Conservation (phyloP, 2,888 invertebrate genomes). For the Machimus atricapillus region DNA sequence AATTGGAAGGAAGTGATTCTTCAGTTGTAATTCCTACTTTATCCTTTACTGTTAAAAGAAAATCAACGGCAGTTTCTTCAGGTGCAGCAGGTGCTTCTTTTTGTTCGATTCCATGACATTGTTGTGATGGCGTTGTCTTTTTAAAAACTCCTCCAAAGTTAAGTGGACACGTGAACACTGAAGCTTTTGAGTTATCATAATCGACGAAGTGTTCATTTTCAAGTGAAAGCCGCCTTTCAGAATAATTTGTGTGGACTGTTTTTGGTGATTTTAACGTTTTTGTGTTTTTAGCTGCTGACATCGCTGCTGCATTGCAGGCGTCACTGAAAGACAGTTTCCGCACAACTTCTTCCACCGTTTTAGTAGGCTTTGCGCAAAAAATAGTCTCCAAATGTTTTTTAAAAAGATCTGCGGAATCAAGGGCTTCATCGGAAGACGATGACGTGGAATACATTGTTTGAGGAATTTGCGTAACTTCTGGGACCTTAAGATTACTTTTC, state of each 20-base stretch:
- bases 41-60: background rate
- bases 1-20: background rate
- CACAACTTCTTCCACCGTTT: background rate
- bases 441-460: background rate
- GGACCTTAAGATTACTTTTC: background rate
- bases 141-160: background rate
- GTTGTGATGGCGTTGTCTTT: background rate
- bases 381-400: background rate
- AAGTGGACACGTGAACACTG: background rate
- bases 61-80: slow-evolving; percentile 22
- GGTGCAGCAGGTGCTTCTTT: background rate
- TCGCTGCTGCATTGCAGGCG: background rate
- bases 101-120: background rate
- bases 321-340: background rate
- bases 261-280: background rate
- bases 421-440: background rate
- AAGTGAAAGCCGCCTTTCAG: background rate
- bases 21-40: background rate
- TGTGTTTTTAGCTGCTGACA: background rate
- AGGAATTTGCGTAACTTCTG: background rate
- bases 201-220: background rate
- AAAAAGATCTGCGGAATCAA: background rate
- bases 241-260: background rate
- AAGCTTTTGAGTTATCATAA: background rate
- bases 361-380: background rate